Percentiles rank a stretch among this genome's conserved stretches.
Evolutionary conservation across 2,888 invertebrate species (phyloP).

Genomic region (Chrysotoxum bicinctum): DNA sequence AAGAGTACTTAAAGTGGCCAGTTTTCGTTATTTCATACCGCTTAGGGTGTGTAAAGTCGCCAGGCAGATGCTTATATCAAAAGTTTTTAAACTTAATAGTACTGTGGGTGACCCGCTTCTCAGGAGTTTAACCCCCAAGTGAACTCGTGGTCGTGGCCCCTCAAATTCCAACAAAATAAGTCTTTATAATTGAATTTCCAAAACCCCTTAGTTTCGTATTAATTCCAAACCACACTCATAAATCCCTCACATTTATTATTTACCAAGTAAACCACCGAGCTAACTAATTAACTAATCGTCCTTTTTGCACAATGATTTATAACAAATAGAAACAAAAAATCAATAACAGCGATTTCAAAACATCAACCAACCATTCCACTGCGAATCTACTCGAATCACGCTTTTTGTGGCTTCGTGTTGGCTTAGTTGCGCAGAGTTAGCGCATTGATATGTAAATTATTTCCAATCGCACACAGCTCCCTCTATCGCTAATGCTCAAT

Average conservation of each 20-base stretch:
- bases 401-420: not conserved
- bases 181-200: not conserved
- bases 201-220: not conserved
- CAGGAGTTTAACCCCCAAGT: too few relatives aligned
- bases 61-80: too few relatives aligned
- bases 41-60: too few relatives aligned
- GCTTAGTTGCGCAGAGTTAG: constrained; percentile 5
- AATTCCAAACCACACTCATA: not conserved
- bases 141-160: too few relatives aligned
- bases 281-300: constrained; percentile 7
- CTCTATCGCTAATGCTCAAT: not conserved
- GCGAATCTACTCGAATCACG: not conserved
- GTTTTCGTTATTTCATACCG: too few relatives aligned
- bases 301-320: constrained; percentile 29
- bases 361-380: not conserved
- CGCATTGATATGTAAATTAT: constrained; percentile 35
- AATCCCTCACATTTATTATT: not conserved
- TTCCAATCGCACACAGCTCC: constrained; percentile 32
- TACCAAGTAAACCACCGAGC: not conserved
- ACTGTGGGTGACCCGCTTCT: too few relatives aligned
- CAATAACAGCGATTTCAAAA: constrained; percentile 21
- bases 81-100: too few relatives aligned
- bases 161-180: too few relatives aligned
- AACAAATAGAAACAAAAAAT: constrained; percentile 18
- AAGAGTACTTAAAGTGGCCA: too few relatives aligned